Conservation (phyloP, 2,888 invertebrate genomes). For the Prosopocoilus inquinatus region DNA sequence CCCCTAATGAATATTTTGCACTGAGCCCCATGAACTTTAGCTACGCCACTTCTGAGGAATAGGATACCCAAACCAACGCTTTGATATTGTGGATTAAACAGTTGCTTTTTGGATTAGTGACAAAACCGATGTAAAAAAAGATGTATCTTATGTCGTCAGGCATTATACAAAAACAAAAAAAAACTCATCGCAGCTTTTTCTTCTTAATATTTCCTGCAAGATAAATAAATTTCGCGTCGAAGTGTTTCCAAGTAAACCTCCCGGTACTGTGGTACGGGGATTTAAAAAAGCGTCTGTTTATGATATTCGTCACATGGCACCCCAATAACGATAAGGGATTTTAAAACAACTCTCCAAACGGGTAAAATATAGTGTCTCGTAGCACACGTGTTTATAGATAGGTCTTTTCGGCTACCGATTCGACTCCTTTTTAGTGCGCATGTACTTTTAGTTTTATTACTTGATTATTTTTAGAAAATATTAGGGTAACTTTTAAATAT, state of each 20-base stretch:
- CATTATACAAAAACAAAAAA: too few species aligned
- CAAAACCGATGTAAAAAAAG: too few species aligned
- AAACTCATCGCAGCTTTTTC: too few species aligned
- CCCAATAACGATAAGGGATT: conserved; percentile 42
- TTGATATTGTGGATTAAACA: too few species aligned
- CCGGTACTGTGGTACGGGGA: conserved; percentile 6
- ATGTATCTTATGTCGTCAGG: too few species aligned
- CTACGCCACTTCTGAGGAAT: too few species aligned
- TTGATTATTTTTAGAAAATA: conserved; percentile 25
- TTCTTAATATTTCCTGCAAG: background rate
- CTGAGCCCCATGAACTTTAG: too few species aligned
- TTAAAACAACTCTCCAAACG: conserved; percentile 40
- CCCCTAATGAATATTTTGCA: too few species aligned
- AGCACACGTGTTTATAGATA: conserved; percentile 26
- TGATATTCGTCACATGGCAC: conserved; percentile 43
- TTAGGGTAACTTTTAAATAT: conserved; percentile 21
- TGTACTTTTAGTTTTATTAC: conserved; percentile 18
- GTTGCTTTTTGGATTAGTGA: too few species aligned
- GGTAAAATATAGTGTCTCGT: conserved; percentile 27
- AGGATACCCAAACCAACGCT: too few species aligned
- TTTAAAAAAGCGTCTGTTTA: conserved; percentile 35
- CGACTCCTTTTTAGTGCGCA: conserved; percentile 16
- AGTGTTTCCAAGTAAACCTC: background rate
- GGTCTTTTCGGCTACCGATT: conserved; percentile 28
- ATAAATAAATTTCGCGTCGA: conserved; percentile 3